phyloP scores from a whole-genome alignment of 2,888 invertebrate genomes.

The Drosophila cyrtoloma region DNA sequence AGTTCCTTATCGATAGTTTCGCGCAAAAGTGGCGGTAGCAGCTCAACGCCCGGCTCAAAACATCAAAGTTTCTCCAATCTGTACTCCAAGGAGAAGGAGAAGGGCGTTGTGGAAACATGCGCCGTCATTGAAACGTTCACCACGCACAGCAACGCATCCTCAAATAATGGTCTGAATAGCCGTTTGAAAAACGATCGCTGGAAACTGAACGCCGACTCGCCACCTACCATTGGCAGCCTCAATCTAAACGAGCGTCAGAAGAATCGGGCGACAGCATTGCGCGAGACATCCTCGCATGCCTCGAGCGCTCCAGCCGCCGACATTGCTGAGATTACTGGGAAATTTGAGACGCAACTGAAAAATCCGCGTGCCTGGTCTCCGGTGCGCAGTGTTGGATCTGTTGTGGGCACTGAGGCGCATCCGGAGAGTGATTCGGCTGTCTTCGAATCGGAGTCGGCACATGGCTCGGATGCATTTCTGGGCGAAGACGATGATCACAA shows the following conservation, averaged over 20 bases:
- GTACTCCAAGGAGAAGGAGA: constrained; percentile 83
- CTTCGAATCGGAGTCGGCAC: constrained; percentile 90
- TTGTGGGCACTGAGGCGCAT: constrained; percentile 93
- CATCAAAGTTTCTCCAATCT: constrained; percentile 90
- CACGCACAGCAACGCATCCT: constrained; percentile 87
- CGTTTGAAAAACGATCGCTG: constrained; percentile 84
- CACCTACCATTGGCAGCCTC: constrained; percentile 84
- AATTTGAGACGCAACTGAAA: constrained; percentile 90
- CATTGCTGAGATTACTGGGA: constrained; percentile 87
- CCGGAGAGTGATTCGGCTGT: constrained; percentile 93
- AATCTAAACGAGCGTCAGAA: constrained; percentile 83
- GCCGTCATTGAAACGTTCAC: constrained; percentile 86
- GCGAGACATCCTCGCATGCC: constrained; percentile 74
- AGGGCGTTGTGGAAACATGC: constrained; percentile 84
- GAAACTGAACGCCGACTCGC: constrained; percentile 82
- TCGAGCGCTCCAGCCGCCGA: constrained; percentile 84
- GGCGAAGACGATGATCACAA: constrained; percentile 90
- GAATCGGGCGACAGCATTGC: constrained; percentile 74
- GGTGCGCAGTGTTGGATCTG: constrained; percentile 94
- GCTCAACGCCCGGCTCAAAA: constrained; percentile 87
- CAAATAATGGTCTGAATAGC: constrained; percentile 82
- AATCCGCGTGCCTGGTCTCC: constrained; percentile 95
- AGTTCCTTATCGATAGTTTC: constrained; percentile 91
- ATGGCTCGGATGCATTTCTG: constrained; percentile 90
- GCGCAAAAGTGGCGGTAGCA: constrained; percentile 84